Base-by-base conservation (phyloP, 1,140 invertebrate genomes). In the Vanessa tameamea region DNA sequence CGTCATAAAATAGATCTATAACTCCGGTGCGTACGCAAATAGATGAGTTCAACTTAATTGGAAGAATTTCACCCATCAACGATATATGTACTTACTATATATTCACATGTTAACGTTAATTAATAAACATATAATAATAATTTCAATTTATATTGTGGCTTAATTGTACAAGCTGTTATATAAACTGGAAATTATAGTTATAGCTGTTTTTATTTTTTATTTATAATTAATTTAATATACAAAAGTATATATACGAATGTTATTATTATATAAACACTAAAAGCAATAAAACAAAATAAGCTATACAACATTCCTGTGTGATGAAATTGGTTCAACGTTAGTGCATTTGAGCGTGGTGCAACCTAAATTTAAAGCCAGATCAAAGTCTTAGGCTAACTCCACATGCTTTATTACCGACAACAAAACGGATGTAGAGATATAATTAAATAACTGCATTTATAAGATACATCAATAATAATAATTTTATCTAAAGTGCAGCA, bases 281-380 rank as follows among this genome's bases (percentile, higher is more conserved):
- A 74, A 70, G 68, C 37, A 61, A 70, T 70, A 63, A 63, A 59
- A 64, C 47, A 55, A 20, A 64, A 69, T 64, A 50, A 63, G 55
- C 53, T 48, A 47, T 59, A 63, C 66, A 64, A 59, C 50, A 69
- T 73, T 74, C 67, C 66, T 64, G 37, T 61, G 43, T 74, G 48
- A 69, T 64, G 72, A 69, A 74, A 74, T 74, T 64, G 20, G 72
- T 69, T 69, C 67, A 69, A 64, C 72, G 57, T 67, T 64, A 50
- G 47, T 55, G 61, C 50, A 74, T 31, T 55, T 31, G 43, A 47
- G 23, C 64, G 64, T 37, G 50, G 43, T 64, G 66, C 65, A 74
- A 74, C 72, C 66, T 74, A 69, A 69, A 74, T 74, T 69, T 64
- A 23, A 59, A 74, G 66, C 72, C 59, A 74, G 51, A 69, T 68